Evolutionary conservation across 2,797 vertebrate genomes (phyloP), one percentile per base, ranked within the genome.

Genomic region (Geotrypetes seraphini): DNA sequence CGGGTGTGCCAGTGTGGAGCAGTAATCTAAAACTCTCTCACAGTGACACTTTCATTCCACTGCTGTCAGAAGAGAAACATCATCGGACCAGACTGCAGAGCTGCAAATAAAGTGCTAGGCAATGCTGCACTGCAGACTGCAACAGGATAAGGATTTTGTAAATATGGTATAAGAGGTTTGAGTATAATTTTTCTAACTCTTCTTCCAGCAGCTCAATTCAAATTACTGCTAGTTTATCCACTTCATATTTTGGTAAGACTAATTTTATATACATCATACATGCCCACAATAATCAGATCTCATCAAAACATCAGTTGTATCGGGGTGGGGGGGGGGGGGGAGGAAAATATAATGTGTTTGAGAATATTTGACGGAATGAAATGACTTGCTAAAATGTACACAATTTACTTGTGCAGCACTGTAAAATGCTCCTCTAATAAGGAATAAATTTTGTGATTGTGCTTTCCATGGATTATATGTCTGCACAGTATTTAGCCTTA

Each of bases 31-130:
- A 75, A 53, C 44, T 83, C 17, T 84, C 88, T 12, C 83, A 89
- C 59, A 89, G 88, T 33, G 88, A 90, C 36, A 82, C 86, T 26
- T 78, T 78, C 65, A 86, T 88, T 56, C 85, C 88, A 5, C 66
- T 90, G 26, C 70, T 91, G 47, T 78, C 84, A 10, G 79, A 87
- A 46, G 67, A 85, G 20, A 75, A 79, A 53, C 69, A 78, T 24
- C 74, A 71, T 20, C 73, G 71, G 44, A 73, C 78, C 17, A 77
- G 71, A 32, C 64, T 83, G 22, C 81, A 82, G 60, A 87, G 78
- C 45, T 85, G 81, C 71, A 81, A 72, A 65, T 78, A 69, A 72
- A 13, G 31, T 12, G 13, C 30, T 16, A 47, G 39, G 32, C 35
- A 42, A 25, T 53, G 43, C 34, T 53, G 43, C 26, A 38, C 43